Evolutionary conservation across 2,797 vertebrate species (phyloP), one percentile per base, ranked within the genome.

Genomic region (Gadopsis marmoratus): DNA sequence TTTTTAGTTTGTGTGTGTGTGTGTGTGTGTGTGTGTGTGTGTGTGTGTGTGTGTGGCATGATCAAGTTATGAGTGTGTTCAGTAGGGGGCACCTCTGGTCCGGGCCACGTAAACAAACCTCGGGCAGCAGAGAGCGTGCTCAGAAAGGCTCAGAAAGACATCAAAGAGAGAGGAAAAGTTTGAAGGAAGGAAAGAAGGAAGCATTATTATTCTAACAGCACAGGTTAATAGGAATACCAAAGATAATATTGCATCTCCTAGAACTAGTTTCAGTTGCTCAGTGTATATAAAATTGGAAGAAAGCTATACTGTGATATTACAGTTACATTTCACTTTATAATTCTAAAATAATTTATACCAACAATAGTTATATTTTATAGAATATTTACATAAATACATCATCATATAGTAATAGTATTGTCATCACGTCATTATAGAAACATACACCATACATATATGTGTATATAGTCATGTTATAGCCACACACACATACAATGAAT

Each of bases 341-440:
- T 94, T 93, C 93, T 95, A 94, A 96, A 96, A 95, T 95, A 95
- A 95, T 94, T 93, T 95, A 93, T 94, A 95, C 92, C 94, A 95
- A 96, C 92, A 91, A 95, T 91, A 93, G 89, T 92, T 95, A 95
- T 94, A 92, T 93, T 86, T 93, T 91, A 89, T 93, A 86, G 93
- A 93, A 87, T 95, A 95, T 96, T 95, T 95, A 96, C 95, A 96
- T 95, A 95, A 84, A 88, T 95, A 96, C 95, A 96, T 93, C 33
- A 76, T 93, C 83, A 82, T 92, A 93, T 93, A 87, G 71, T 93
- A 92, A 92, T 93, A 93, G 84, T 89, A 86, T 85, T 73, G 79
- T 93, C 86, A 92, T 92, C 91, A 95, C 89, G 43, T 86, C 51
- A 86, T 95, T 95, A 95, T 95, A 95, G 92, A 95, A 94, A 93